These are phyloP conservation scores for Phyllostomus hastatus DNA, from an alignment of 2,113 vertebrate species.

Conservation along the genomic window DNA sequence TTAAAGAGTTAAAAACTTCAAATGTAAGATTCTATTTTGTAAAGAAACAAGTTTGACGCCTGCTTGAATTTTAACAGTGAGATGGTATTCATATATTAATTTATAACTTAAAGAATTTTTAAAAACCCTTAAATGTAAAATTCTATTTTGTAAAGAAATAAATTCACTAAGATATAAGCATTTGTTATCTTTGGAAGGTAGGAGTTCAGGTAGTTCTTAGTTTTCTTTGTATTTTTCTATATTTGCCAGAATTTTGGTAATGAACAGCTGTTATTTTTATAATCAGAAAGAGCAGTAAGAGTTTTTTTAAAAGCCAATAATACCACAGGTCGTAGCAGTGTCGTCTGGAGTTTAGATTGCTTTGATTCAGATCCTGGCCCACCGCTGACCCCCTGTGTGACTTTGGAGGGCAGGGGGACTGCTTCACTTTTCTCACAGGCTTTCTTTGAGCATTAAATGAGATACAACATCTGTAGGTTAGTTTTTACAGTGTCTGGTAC, in stretches of 20 bases:
- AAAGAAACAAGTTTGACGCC: background rate
- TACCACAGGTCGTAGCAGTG: background rate
- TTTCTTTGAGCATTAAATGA: background rate
- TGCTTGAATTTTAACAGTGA: background rate
- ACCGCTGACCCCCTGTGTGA: background rate
- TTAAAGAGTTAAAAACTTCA: background rate
- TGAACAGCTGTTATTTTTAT: constrained; percentile 3
- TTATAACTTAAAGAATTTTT: background rate
- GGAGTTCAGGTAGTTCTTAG: background rate
- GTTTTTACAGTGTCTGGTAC: background rate
- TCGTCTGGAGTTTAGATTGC: background rate
- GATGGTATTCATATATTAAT: background rate
- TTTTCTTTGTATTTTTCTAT: constrained; percentile 16
- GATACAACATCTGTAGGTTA: background rate
- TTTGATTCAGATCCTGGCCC: background rate
- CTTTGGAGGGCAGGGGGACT: background rate
- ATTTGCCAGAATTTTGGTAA: background rate
- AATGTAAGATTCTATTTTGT: background rate
- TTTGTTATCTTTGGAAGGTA: background rate
- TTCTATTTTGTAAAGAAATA: background rate
- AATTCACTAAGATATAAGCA: background rate
- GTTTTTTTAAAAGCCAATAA: background rate
- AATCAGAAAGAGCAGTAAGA: background rate
- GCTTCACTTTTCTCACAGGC: background rate
- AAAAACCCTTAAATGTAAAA: background rate